phyloP scores from a whole-genome alignment of 2,797 vertebrate species.

The Poeciliopsis infans region DNA sequence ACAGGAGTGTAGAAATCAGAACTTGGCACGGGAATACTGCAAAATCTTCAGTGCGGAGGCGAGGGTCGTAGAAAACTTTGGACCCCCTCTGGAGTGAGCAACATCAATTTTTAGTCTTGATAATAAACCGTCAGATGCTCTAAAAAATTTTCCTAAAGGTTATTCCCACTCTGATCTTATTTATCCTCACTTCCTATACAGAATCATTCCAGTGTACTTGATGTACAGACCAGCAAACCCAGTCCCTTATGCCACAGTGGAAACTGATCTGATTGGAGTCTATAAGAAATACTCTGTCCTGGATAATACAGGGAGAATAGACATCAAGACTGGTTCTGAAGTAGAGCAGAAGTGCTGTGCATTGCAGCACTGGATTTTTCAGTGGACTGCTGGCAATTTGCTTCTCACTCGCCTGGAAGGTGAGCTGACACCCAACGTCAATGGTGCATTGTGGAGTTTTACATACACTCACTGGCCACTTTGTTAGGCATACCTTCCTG shows the following conservation, averaged over 20 bases:
- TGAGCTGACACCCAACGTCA: conserved; percentile 54
- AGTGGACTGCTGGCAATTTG: conserved; percentile 95
- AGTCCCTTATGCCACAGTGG: conserved; percentile 90
- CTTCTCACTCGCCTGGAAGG: conserved; percentile 91
- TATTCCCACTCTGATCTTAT: background rate
- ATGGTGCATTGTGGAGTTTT: background rate
- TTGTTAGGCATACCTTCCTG: background rate
- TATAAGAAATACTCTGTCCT: conserved; percentile 83
- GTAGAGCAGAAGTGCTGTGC: conserved; percentile 87
- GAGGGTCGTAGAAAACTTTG: conserved; percentile 85
- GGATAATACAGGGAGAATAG: conserved; percentile 73
- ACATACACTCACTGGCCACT: background rate
- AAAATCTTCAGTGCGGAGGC: conserved; percentile 94
- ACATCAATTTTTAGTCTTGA: background rate
- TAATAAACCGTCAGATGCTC: background rate
- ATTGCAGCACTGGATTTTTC: conserved; percentile 95
- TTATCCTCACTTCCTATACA: conserved; percentile 52
- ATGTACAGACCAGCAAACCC: conserved; percentile 92
- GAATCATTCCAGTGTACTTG: conserved; percentile 90
- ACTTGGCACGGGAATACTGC: conserved; percentile 94
- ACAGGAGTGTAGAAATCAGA: conserved; percentile 94
- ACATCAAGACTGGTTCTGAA: conserved; percentile 74
- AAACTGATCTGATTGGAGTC: conserved; percentile 84
- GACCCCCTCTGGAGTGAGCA: conserved; percentile 89
- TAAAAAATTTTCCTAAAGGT: background rate